Base-by-base conservation (phyloP, 2,113 vertebrate species). In the Verasper variegatus region DNA sequence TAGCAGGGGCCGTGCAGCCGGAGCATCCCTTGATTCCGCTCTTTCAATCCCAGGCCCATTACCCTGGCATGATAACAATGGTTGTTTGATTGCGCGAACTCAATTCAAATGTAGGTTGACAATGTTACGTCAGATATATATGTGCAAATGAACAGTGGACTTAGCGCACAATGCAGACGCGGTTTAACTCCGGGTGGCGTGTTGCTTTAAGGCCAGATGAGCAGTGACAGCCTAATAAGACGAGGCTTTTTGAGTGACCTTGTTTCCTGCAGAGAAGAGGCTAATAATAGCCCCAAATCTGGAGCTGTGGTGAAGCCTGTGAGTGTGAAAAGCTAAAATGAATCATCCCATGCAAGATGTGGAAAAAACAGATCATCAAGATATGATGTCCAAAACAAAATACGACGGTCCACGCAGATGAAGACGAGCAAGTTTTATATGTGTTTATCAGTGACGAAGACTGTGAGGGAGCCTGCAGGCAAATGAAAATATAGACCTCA, bases 211-310 rank as follows among this genome's bases (percentile, higher is more conserved):
- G 83, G 82, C 71, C 72, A 62, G 86, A 91, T 79, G 65, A 90
- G 63, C 71, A 80, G 78, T 76, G 81, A 91, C 87, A 91, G 88
- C 77, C 84, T 84, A 91, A 92, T 90, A 85, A 90, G 78, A 92
- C 85, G 61, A 91, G 31, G 31, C 31, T 31, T 31, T 31, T 31
- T 31, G 31, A 31, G 81, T 89, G 92, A 92, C 92, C 92, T 92
- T 93, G 90, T 94, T 95, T 93, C 91, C 78, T 79, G 23, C 81
- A 92, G 86, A 90, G 89, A 91, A 82, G 70, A 45, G 73, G 76
- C 87, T 94, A 93, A 93, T 90, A 92, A 94, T 93, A 94, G 93
- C 64, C 72, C 79, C 81, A 89, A 89, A 91, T 90, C 86, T 90
- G 82, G 92, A 92, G 80, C 89, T 91, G 91, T 68, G 82, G 78